A percentile compares a stretch with the other conserved stretches of the same genome.
Conservation (phyloP, 30 jellyfish, hydroid and myxozoan genomes). For the Sanderia malayensis region DNA sequence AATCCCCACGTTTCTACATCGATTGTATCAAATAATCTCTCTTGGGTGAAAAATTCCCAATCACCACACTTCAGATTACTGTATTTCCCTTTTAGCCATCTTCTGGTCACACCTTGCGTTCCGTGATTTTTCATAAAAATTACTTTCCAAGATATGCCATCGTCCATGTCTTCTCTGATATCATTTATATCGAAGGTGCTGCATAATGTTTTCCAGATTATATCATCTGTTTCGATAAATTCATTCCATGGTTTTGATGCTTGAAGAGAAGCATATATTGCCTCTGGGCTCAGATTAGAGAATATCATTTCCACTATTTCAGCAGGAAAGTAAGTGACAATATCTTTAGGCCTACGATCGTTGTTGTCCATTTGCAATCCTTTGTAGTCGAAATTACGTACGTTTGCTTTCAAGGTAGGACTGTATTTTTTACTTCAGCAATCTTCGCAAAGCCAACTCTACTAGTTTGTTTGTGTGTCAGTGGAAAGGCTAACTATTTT, state of each 20-base stretch:
- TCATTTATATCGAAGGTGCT: constrained; percentile 28
- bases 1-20: constrained; percentile 65
- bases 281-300: constrained; percentile 29
- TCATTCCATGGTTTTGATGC: constrained; percentile 34
- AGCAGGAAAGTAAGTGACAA: constrained; percentile 50
- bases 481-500: too few species aligned
- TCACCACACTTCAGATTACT: constrained; percentile 20
- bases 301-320: constrained; percentile 55
- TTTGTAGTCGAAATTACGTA: too few species aligned
- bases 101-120: constrained; percentile 41
- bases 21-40: constrained; percentile 13
- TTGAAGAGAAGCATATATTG: constrained; percentile 29
- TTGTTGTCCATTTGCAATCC: neutral
- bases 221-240: constrained; percentile 42
- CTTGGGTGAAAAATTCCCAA: neutral
- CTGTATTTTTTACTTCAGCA: too few species aligned
- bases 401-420: too few species aligned
- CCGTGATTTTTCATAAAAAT: constrained; percentile 53
- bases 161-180: constrained; percentile 38
- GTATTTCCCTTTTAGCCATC: constrained; percentile 68
- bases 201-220: constrained; percentile 51
- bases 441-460: too few species aligned
- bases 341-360: constrained; percentile 18
- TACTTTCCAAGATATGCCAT: constrained; percentile 42
- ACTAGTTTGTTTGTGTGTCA: too few species aligned